Evolutionary conservation across 2,888 invertebrate species (phyloP).

Genomic region (Cryptocephalus primarius): DNA sequence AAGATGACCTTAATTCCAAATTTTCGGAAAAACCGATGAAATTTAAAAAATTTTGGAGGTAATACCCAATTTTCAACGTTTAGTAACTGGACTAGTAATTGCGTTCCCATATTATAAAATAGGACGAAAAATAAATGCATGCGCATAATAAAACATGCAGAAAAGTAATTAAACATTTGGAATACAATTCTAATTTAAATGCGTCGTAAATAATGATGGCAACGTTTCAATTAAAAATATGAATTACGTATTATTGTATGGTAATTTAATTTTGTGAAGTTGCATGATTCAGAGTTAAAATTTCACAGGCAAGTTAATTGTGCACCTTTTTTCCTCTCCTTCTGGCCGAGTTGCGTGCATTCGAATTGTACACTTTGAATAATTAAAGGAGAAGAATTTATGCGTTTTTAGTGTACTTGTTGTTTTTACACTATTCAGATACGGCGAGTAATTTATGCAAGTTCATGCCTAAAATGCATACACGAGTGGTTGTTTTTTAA

Average conservation of each 20-base stretch:
- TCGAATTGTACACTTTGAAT: conserved; percentile 24
- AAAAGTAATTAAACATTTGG: too few species aligned
- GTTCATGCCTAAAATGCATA: conserved; percentile 14
- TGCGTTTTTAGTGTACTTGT: conserved; percentile 20
- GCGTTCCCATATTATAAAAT: too few species aligned
- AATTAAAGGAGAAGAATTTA: conserved; percentile 27
- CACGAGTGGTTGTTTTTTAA: conserved; percentile 15
- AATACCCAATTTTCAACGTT: too few species aligned
- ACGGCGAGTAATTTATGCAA: conserved; percentile 18
- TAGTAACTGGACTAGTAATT: too few species aligned
- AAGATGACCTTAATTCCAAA: too few species aligned
- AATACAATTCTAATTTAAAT: too few species aligned
- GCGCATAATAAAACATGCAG: too few species aligned
- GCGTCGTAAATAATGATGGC: too few species aligned
- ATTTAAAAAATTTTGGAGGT: too few species aligned
- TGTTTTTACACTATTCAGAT: conserved; percentile 17
- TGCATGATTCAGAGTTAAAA: not conserved
- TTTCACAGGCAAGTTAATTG: not conserved
- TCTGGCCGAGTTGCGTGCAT: conserved; percentile 22
- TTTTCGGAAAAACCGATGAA: too few species aligned
- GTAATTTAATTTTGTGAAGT: not conserved
- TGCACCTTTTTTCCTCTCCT: conserved; percentile 12
- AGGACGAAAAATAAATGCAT: too few species aligned
- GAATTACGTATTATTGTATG: not conserved
- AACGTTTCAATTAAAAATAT: not conserved